These are phyloP conservation scores for Acronicta alni DNA, from an alignment of 2,888 invertebrate genomes.

Conservation along the genomic window DNA sequence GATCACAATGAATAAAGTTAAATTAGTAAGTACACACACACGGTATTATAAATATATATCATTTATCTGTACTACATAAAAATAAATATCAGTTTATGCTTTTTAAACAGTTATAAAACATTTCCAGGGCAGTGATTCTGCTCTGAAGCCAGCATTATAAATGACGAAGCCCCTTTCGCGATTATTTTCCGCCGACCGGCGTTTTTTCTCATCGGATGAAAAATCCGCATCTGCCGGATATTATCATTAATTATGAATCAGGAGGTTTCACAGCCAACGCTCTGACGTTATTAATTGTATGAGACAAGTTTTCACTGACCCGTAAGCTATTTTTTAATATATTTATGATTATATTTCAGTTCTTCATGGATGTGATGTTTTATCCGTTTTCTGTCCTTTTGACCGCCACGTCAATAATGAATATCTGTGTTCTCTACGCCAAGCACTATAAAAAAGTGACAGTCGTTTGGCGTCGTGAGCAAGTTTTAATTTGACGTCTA, in stretches of 20 bases:
- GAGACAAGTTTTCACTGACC: slow-evolving; percentile 56
- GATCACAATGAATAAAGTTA: neutral
- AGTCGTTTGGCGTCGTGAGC: too few relatives aligned
- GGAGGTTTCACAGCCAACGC: slow-evolving; percentile 69
- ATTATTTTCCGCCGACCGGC: slow-evolving; percentile 79
- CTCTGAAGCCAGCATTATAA: slow-evolving; percentile 69
- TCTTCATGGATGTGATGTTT: slow-evolving; percentile 26
- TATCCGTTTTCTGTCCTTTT: slow-evolving; percentile 13
- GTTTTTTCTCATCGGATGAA: slow-evolving; percentile 80
- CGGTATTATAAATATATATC: neutral
- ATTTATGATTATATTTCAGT: slow-evolving; percentile 44
- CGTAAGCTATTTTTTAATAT: slow-evolving; percentile 42
- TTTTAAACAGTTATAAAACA: slow-evolving; percentile 34
- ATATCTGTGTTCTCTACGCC: too few relatives aligned
- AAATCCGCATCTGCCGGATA: slow-evolving; percentile 84
- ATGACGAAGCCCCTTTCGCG: slow-evolving; percentile 77
- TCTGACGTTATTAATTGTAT: slow-evolving; percentile 76
- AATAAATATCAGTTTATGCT: slow-evolving; percentile 10
- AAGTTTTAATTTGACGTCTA: too few relatives aligned
- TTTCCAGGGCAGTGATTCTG: slow-evolving; percentile 58
- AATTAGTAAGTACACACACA: neutral
- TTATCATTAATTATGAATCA: slow-evolving; percentile 88
- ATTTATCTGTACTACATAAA: neutral
- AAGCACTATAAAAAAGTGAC: too few relatives aligned
- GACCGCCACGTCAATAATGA: too few relatives aligned